These are phyloP conservation scores for Gortyna flavago DNA, from an alignment of 2,888 invertebrate species.

Conservation along the genomic window DNA sequence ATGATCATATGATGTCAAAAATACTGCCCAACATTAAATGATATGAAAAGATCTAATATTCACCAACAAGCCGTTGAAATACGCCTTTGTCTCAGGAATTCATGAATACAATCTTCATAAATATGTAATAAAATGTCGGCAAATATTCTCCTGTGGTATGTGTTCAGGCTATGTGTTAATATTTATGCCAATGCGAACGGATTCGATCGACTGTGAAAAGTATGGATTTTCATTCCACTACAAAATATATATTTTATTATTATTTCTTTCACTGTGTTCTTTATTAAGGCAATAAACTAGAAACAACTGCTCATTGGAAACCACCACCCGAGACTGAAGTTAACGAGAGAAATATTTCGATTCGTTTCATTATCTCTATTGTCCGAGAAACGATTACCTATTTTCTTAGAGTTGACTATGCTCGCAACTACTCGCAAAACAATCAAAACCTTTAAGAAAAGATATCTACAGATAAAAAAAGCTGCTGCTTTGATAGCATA, in stretches of 20 bases:
- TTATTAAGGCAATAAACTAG: not conserved
- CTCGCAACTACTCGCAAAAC: not conserved
- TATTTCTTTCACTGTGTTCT: not conserved
- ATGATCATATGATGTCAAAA: constrained; percentile 9
- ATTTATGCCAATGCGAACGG: constrained; percentile 26
- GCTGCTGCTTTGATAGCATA: not conserved
- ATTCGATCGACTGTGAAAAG: constrained; percentile 24
- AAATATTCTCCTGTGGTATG: constrained; percentile 50
- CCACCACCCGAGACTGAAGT: not conserved
- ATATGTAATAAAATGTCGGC: constrained; percentile 60
- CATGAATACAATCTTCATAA: constrained; percentile 71
- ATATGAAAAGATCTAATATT: constrained; percentile 64
- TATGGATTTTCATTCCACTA: constrained; percentile 21
- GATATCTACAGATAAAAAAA: not conserved
- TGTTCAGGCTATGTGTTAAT: constrained; percentile 40
- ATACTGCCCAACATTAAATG: constrained; percentile 33
- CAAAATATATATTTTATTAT: constrained; percentile 2
- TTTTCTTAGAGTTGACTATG: not conserved
- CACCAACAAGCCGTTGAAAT: constrained; percentile 54
- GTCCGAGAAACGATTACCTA: not conserved
- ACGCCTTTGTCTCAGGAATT: constrained; percentile 65
- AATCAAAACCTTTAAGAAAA: not conserved
- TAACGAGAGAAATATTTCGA: constrained; percentile 4
- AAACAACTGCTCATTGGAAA: not conserved
- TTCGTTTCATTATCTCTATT: not conserved